Percentiles rank a stretch among this genome's conserved stretches.
Conservation (phyloP, 2,113 vertebrate genomes). For the Oncorhynchus nerka region DNA sequence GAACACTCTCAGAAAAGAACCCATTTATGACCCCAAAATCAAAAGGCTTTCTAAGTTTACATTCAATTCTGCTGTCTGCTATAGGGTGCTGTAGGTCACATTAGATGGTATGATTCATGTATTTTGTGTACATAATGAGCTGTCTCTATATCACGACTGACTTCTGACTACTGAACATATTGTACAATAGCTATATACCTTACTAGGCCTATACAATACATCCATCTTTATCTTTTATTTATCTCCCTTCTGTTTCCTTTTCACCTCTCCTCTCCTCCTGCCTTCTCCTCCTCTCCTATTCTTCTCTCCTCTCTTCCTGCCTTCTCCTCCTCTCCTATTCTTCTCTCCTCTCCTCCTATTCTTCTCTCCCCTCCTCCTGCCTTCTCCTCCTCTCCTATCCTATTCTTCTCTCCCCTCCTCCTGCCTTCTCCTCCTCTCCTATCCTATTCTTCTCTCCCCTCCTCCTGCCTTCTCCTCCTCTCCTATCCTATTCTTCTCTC, state of each 20-base stretch:
- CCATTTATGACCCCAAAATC: slow-evolving; percentile 19
- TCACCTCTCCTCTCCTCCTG: background rate
- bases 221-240: too few relatives aligned
- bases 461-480: slow-evolving; percentile 2
- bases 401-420: background rate
- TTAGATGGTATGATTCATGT: too few relatives aligned
- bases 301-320: background rate
- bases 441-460: background rate
- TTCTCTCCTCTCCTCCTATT: background rate
- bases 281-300: too few relatives aligned
- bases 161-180: too few relatives aligned
- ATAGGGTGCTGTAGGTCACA: too few relatives aligned
- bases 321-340: too few relatives aligned
- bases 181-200: too few relatives aligned
- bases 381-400: background rate
- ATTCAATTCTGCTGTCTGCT: too few relatives aligned
- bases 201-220: too few relatives aligned
- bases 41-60: background rate
- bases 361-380: background rate
- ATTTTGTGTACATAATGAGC: too few relatives aligned
- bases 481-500: too few relatives aligned
- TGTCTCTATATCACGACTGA: too few relatives aligned
- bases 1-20: slow-evolving; percentile 9
- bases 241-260: background rate
- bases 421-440: background rate